Conservation (phyloP, 2,888 invertebrate species). For the Ischnus inquisitorius region DNA sequence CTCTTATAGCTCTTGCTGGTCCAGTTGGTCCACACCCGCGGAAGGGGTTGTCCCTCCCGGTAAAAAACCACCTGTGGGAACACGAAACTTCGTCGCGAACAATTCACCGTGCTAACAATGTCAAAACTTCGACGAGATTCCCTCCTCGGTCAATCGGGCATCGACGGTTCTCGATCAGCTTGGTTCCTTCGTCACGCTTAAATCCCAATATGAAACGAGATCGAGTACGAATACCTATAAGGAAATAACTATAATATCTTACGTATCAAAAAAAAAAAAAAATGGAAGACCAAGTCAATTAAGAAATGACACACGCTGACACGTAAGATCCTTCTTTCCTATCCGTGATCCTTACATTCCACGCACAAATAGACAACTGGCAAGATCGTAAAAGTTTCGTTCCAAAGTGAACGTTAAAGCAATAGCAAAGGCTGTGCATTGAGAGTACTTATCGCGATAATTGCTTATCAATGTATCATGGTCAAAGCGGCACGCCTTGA, state of each 20-base stretch:
- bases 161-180: background rate
- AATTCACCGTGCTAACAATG: conserved; percentile 28
- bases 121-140: conserved; percentile 15
- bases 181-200: conserved; percentile 5
- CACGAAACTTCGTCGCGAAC: conserved; percentile 38
- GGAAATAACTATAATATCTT: background rate
- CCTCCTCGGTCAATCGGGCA: background rate
- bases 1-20: conserved; percentile 82
- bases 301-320: conserved; percentile 12
- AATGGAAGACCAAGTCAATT: conserved; percentile 18
- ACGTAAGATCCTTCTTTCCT: conserved; percentile 18
- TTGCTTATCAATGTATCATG: conserved; percentile 43
- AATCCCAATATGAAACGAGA: background rate
- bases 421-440: background rate
- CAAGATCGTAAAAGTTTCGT: conserved; percentile 54
- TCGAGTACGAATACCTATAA: background rate
- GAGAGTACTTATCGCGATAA: conserved; percentile 34
- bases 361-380: conserved; percentile 26
- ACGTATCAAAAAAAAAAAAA: background rate
- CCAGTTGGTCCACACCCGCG: conserved; percentile 77
- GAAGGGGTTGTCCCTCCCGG: conserved; percentile 79
- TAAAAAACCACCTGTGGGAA: conserved; percentile 44
- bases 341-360: conserved; percentile 52
- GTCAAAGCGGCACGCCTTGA: conserved; percentile 37
- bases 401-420: conserved; percentile 46